Evolutionary conservation across 1,140 invertebrate species (phyloP).

Genomic region (Drosophila nikananu): DNA sequence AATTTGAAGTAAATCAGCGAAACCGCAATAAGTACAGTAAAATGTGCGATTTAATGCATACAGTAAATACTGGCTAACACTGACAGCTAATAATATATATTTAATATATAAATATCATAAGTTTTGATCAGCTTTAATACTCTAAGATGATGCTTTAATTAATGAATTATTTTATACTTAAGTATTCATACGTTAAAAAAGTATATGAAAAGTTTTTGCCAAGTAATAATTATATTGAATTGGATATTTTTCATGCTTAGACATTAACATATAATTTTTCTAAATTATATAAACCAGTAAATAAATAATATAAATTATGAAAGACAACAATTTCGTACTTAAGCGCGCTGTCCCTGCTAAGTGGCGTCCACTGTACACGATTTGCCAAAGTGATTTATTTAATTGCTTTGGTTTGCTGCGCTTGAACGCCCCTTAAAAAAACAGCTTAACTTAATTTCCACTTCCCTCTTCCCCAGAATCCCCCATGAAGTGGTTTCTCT

Average conservation of each 20-base stretch:
- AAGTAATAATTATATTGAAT: too few relatives aligned
- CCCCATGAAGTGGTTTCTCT: conserved; percentile 61
- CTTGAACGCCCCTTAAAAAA: conserved; percentile 17
- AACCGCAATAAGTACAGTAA: conserved; percentile 17
- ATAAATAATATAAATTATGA: too few relatives aligned
- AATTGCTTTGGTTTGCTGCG: conserved; percentile 51
- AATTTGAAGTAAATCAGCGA: conserved; percentile 42
- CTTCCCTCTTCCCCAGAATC: conserved; percentile 34
- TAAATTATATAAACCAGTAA: too few relatives aligned
- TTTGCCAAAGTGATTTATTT: conserved; percentile 60
- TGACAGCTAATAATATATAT: neutral
- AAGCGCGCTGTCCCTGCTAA: neutral
- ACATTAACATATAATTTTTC: neutral
- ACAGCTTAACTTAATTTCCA: conserved; percentile 5
- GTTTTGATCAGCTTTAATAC: too few relatives aligned
- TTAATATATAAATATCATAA: neutral
- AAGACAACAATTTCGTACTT: neutral
- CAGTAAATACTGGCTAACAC: conserved; percentile 35
- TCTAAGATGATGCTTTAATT: too few relatives aligned
- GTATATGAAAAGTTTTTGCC: too few relatives aligned
- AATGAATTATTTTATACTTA: too few relatives aligned
- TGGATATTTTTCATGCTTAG: too few relatives aligned
- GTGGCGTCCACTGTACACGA: conserved; percentile 10
- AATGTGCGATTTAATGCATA: conserved; percentile 35
- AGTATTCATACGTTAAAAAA: too few relatives aligned